Base-by-base conservation (phyloP, 1,140 invertebrate species). In the Marisa cornuarietis region DNA sequence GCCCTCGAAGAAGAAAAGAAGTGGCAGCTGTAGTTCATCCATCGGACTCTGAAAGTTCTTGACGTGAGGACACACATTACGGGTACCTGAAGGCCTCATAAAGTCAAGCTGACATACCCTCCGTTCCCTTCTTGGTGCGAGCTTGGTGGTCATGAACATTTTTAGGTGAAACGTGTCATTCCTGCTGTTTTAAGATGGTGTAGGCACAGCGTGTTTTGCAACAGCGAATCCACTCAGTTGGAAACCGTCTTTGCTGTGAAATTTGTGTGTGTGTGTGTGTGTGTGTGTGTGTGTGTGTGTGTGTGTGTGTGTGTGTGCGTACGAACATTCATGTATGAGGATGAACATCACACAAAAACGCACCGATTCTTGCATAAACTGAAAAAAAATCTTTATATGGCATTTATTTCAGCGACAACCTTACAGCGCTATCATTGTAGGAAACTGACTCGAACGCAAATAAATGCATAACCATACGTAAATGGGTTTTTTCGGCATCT, bases 211-310 rank as follows among this genome's bases (percentile, higher is more conserved):
- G 62, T 63, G n/a, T 18, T 63, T 63, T 63, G 18, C n/a, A 20
- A 20, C n/a, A 20, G 18, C 7, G 18, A 63, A 18, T 63, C n/a
- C 4, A 7, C 62, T n/a, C n/a, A 7, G 7, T 2, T 7, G 62
- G 62, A 18, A n/a, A 8, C 68, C 0, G 68, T 10, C 68, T n/a
- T 71, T 7, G 22, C 5, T 31, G 6, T 71, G 16, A 31, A 31
- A 71, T n/a, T 7, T 68, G 7, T 68, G 66, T 68, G 8, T 68
- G 66, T 68, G 66, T 68, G 66, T 68, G 66, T 68, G 66, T 10
- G 66, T 10, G 66, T 68, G 66, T 68, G 66, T 68, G 66, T 68
- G 66, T 68, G 66, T 10, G 66, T 10, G 66, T 68, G 7, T 68
- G 66, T 68, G 8, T 68, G 66, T 68, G 66, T 68, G 66, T 68